These are phyloP conservation scores for Varanus komodoensis DNA, from an alignment of 2,113 vertebrate genomes.

Conservation along the genomic window DNA sequence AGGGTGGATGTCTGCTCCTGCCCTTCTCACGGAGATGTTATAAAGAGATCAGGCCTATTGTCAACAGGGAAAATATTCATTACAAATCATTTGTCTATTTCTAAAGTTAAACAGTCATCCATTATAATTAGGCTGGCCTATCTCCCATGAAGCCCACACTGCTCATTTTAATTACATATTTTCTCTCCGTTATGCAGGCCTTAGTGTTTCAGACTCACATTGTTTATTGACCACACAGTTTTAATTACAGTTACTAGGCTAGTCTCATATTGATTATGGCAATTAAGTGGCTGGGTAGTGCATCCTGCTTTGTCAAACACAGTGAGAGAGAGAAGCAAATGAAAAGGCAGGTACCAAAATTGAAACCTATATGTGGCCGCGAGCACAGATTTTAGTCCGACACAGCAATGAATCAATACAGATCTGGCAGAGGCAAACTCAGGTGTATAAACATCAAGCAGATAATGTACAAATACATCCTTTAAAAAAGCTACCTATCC, in stretches of 20 bases:
- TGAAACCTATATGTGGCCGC: not conserved
- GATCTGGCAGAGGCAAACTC: rapidly evolving
- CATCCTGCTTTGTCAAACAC: not conserved
- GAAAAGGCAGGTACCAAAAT: slow-evolving; percentile 1
- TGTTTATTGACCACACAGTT: not conserved
- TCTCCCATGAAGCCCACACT: not conserved
- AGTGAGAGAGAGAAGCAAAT: not conserved
- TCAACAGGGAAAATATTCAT: not conserved
- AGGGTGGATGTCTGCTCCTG: not conserved
- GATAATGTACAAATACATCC: not conserved
- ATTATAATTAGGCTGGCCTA: slow-evolving; percentile 7
- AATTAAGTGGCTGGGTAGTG: not conserved
- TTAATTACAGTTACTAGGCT: slow-evolving; percentile 19
- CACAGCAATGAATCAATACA: not conserved
- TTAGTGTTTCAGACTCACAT: slow-evolving; percentile 4
- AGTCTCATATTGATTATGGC: not conserved
- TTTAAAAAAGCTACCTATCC: not conserved
- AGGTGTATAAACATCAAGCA: not conserved
- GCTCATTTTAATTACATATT: slow-evolving; percentile 30
- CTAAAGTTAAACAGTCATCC: slow-evolving; percentile 15
- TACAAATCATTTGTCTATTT: not conserved
- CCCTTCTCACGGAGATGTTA: not conserved
- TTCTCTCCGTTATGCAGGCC: not conserved
- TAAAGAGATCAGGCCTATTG: not conserved
- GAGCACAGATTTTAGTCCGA: not conserved